Percentiles rank a stretch among this genome's conserved stretches.
These are phyloP conservation scores for Dynastes maya DNA, from an alignment of 2,888 invertebrate genomes.

Conservation along the genomic window DNA sequence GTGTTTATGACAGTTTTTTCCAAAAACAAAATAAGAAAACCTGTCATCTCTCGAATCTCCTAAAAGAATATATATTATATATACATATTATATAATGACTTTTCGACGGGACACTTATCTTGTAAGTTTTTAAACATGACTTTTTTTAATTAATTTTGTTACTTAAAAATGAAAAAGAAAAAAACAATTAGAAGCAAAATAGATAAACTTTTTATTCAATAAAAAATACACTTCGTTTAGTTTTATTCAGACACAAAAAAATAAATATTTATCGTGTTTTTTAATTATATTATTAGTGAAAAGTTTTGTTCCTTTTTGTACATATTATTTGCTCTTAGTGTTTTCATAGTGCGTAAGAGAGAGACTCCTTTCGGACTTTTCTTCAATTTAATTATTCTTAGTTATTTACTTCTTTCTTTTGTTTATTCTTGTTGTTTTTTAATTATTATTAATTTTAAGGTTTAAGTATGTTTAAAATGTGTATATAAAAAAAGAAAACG, in stretches of 20 bases:
- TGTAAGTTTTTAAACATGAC: conserved; percentile 62
- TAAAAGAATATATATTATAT: conserved; percentile 46
- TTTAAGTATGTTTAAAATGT: conserved; percentile 61
- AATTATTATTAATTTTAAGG: conserved; percentile 57
- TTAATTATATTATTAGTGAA: conserved; percentile 65
- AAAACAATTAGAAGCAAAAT: conserved; percentile 17
- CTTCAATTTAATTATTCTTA: conserved; percentile 18
- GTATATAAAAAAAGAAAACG: conserved; percentile 61
- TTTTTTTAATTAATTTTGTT: conserved; percentile 65
- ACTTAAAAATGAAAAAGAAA: conserved; percentile 65
- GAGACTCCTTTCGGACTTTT: conserved; percentile 40
- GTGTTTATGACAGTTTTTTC: conserved; percentile 47
- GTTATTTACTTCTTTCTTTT: conserved; percentile 36
- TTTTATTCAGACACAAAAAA: conserved; percentile 68
- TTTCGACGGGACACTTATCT: conserved; percentile 44
- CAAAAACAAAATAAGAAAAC: conserved; percentile 33
- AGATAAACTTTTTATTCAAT: conserved; percentile 7
- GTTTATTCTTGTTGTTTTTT: conserved; percentile 64
- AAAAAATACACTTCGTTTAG: conserved; percentile 49
- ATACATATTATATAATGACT: conserved; percentile 35
- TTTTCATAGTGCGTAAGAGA: conserved; percentile 39
- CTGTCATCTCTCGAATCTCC: conserved; percentile 51
- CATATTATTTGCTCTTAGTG: conserved; percentile 61
- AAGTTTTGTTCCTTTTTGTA: conserved; percentile 71
- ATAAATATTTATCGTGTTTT: conserved; percentile 68